These are phyloP conservation scores for Helobdella robusta DNA, from an alignment of 2,888 invertebrate genomes.

Conservation along the genomic window DNA sequence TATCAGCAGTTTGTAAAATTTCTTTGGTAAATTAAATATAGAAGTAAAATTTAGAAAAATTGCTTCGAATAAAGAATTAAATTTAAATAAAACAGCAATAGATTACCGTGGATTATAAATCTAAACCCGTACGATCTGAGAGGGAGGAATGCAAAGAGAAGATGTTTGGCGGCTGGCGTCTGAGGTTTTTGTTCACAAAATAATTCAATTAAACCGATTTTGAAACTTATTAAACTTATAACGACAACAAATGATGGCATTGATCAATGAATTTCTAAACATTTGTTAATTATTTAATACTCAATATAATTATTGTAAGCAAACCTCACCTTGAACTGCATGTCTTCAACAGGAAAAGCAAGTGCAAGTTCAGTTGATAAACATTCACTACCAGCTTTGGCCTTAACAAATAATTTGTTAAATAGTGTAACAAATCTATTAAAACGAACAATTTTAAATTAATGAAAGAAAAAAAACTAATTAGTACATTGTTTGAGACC, in stretches of 20 bases:
- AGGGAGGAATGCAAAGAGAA: conserved; percentile 49
- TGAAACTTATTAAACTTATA: not conserved
- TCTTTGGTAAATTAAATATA: too few relatives aligned
- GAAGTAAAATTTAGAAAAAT: too few relatives aligned
- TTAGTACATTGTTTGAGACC: too few relatives aligned
- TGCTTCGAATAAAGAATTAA: too few relatives aligned
- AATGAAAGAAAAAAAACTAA: too few relatives aligned
- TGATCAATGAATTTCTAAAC: not conserved
- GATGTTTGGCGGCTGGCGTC: conserved; percentile 43
- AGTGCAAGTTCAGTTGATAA: conserved; percentile 47
- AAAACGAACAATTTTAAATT: too few relatives aligned
- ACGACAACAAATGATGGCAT: not conserved
- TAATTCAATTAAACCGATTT: not conserved
- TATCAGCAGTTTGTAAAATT: too few relatives aligned
- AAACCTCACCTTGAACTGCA: not conserved
- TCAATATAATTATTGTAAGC: too few relatives aligned
- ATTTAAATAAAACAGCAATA: too few relatives aligned
- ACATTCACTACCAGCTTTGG: conserved; percentile 45
- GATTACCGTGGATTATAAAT: conserved; percentile 48
- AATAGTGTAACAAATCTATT: too few relatives aligned
- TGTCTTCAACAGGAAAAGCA: conserved; percentile 40
- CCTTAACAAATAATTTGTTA: conserved; percentile 35
- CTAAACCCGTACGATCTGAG: conserved; percentile 48
- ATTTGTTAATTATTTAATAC: too few relatives aligned
- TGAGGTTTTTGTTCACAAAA: conserved; percentile 35